Evolutionary conservation across 2,888 invertebrate genomes (phyloP).

Genomic region (Volucella zonaria): DNA sequence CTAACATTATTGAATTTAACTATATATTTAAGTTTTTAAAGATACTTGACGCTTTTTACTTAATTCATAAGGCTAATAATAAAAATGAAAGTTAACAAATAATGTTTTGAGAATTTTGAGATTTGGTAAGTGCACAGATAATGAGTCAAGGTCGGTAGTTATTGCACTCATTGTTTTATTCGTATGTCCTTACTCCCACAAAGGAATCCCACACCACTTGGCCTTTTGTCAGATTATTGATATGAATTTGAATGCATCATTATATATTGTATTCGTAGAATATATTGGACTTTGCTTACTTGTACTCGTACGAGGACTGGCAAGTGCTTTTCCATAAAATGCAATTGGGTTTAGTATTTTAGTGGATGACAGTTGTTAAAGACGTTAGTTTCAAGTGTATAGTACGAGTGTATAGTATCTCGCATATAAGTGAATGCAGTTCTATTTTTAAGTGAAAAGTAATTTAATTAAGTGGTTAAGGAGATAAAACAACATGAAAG

Average conservation of each 20-base stretch:
- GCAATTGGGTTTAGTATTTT: slow-evolving; percentile 42
- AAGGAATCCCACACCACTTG: slow-evolving; percentile 62
- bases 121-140: not conserved
- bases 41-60: slow-evolving; percentile 46
- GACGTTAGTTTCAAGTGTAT: slow-evolving; percentile 24
- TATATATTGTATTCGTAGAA: not conserved
- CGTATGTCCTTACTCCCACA: not conserved
- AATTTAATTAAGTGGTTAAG: slow-evolving; percentile 2
- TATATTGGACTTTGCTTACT: slow-evolving; percentile 32
- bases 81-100: slow-evolving; percentile 28
- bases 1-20: not conserved
- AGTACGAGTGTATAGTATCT: not conserved
- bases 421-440: not conserved
- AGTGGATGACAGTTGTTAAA: slow-evolving; percentile 19
- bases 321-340: slow-evolving; percentile 8
- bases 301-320: slow-evolving; percentile 3
- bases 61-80: slow-evolving; percentile 16
- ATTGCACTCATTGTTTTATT: slow-evolving; percentile 12
- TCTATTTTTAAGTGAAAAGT: slow-evolving; percentile 10
- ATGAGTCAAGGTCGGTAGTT: slow-evolving; percentile 39
- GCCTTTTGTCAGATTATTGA: slow-evolving; percentile 54
- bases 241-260: slow-evolving; percentile 10
- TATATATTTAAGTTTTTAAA: slow-evolving; percentile 8
- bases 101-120: slow-evolving; percentile 10
- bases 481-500: slow-evolving; percentile 48